Evolutionary conservation across 2,888 invertebrate species (phyloP).

Genomic region (Neoitamus cyanurus): DNA sequence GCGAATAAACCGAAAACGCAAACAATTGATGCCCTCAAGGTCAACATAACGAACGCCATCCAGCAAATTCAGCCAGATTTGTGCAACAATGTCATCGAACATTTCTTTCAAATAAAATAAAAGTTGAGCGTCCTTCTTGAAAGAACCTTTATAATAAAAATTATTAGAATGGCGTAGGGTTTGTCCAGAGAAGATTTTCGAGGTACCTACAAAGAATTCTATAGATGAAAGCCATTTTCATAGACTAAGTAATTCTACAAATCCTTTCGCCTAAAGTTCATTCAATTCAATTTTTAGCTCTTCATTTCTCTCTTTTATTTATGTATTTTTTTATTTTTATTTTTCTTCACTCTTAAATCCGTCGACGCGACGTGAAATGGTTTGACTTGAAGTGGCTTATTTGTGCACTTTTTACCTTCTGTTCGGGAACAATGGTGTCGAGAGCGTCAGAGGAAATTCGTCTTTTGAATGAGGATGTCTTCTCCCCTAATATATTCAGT

Average conservation of each 20-base stretch:
- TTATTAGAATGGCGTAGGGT: background rate
- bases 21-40: too few species aligned
- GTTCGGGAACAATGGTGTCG: background rate
- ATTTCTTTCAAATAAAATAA: too few species aligned
- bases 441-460: background rate
- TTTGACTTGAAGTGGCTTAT: background rate
- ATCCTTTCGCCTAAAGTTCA: background rate
- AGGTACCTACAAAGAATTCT: background rate
- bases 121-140: too few species aligned
- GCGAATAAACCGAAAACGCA: too few species aligned
- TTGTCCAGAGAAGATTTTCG: background rate
- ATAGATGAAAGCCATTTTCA: background rate
- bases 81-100: too few species aligned
- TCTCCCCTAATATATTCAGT: background rate
- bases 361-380: background rate
- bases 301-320: too few species aligned
- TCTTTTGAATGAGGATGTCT: background rate
- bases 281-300: background rate
- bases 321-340: background rate
- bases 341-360: background rate
- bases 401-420: background rate
- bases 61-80: too few species aligned
- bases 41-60: too few species aligned
- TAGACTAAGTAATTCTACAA: background rate
- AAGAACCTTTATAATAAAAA: background rate